Evolutionary conservation across 1,140 invertebrate species (phyloP), one percentile per base, ranked within the genome.

Genomic region (Chrysomallon squamiferum): DNA sequence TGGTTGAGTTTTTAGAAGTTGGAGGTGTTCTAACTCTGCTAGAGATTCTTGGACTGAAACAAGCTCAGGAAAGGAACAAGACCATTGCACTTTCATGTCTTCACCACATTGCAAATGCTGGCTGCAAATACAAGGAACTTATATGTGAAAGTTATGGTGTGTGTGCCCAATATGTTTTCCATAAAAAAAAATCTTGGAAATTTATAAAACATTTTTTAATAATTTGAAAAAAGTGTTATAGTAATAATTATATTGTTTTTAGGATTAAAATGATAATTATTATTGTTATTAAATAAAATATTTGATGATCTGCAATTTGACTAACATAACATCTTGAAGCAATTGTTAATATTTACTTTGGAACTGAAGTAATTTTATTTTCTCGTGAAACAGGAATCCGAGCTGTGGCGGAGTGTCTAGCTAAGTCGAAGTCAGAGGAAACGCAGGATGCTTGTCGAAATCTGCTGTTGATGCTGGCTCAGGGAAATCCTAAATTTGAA

Each of bases 101-200:
- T 15, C 75, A 78, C 18, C 72, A 69, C 68, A 78, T 86, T 45
- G 83, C 82, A 29, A 84, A 84, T 78, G 76, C 80, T 60, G 84
- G 84, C 0, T 69, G 83, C 58, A 85, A 85, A 71, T 86, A 85
- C 64, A 86, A 86, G 63, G 84, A 86, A 64, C 70, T 86, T 0
- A 84, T 85, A n/a, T 86, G 85, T 80, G 83, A 86, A 75, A 83
- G 82, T 63, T 86, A 84, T 74, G 85, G 84, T 83, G 70, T 71
- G 72, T 49, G n/a, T n/a, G n/a, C n/a, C n/a, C n/a, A n/a, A n/a
- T n/a, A n/a, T n/a, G n/a, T n/a, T n/a, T n/a, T n/a, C n/a, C n/a
- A n/a, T n/a, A n/a, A n/a, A n/a, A n/a, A n/a, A n/a, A n/a, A n/a
- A n/a, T n/a, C n/a, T n/a, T n/a, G n/a, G n/a, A n/a, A n/a, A n/a